Evolutionary conservation across 2,113 vertebrate genomes (phyloP), one percentile per base, ranked within the genome.

Genomic region (Camelus dromedarius): DNA sequence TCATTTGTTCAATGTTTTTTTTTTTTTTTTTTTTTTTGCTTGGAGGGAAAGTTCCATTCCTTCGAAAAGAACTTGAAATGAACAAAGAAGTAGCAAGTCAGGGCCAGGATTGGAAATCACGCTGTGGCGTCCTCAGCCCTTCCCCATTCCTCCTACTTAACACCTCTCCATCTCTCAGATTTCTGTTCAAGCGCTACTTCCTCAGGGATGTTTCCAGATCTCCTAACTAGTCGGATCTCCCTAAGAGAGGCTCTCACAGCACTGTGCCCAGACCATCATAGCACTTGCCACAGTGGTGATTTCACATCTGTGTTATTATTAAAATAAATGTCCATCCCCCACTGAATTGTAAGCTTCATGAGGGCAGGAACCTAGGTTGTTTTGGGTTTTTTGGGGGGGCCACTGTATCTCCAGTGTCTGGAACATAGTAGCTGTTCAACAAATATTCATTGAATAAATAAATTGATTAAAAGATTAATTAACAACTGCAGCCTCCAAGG

Each of bases 21-120:
- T 95, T 89, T 87, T 69, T 87, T 69, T 35, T 35, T 35, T 48
- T 73, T 75, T 94, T 87, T 69, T 95, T 89, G 30, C 19, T 83
- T 82, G 7, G 30, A 67, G 38, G 80, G 38, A 62, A 86, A 60
- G 13, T 18, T 60, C 38, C 56, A 72, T 83, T 82, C 69, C 80
- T 70, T 89, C 89, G 52, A 28, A 69, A 89, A 89, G 20, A 87
- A 89, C n/a, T 24, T 66, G 14, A 92, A 86, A 79, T 88, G 66
- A 88, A 64, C 54, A 60, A 91, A 83, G 30, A 85, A 42, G 42
- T 32, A 38, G 81, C 35, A 58, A 64, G 32, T 24, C 3, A 10
- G n/a, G 38, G 48, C 50, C 70, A 88, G 72, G 70, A 69, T 13
- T 75, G 10, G 19, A 91, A 64, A 67, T n/a, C 50, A 64, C 1